A percentile compares a stretch with the other conserved stretches of the same genome.
phyloP scores from a whole-genome alignment of 2,888 invertebrate genomes.

The Pherbina coryleti region DNA sequence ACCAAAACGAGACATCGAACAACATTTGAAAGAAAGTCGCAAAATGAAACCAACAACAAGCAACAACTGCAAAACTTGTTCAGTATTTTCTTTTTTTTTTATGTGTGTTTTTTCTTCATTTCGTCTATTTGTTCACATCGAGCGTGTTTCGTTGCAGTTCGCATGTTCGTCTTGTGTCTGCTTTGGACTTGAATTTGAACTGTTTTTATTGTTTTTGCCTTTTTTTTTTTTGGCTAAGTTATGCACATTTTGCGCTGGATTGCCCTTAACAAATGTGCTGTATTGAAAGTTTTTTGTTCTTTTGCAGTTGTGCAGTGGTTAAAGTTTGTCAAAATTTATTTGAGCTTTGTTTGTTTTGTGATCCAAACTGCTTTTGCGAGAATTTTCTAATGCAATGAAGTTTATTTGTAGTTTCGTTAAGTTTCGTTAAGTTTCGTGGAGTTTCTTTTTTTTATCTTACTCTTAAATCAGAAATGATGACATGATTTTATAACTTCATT shows the following conservation, averaged over 20 bases:
- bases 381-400: background rate
- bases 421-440: background rate
- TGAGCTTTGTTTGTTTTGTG: background rate
- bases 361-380: background rate
- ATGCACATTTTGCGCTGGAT: background rate
- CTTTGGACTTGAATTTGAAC: slow-evolving; percentile 13
- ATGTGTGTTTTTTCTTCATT: background rate
- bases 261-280: background rate
- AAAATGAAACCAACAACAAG: slow-evolving; percentile 30
- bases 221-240: background rate
- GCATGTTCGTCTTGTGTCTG: slow-evolving; percentile 5
- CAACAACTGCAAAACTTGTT: slow-evolving; percentile 45
- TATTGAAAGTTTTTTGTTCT: background rate
- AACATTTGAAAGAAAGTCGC: slow-evolving; percentile 40
- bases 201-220: background rate
- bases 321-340: background rate
- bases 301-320: background rate
- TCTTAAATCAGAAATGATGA: too few relatives aligned
- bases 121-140: background rate
- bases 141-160: slow-evolving; percentile 6
- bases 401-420: background rate
- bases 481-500: background rate
- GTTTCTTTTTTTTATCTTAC: background rate
- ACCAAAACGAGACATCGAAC: slow-evolving; percentile 8
- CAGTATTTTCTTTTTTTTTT: background rate